These are phyloP conservation scores for Macropis europaea DNA, from an alignment of 2,888 invertebrate species.

Conservation along the genomic window DNA sequence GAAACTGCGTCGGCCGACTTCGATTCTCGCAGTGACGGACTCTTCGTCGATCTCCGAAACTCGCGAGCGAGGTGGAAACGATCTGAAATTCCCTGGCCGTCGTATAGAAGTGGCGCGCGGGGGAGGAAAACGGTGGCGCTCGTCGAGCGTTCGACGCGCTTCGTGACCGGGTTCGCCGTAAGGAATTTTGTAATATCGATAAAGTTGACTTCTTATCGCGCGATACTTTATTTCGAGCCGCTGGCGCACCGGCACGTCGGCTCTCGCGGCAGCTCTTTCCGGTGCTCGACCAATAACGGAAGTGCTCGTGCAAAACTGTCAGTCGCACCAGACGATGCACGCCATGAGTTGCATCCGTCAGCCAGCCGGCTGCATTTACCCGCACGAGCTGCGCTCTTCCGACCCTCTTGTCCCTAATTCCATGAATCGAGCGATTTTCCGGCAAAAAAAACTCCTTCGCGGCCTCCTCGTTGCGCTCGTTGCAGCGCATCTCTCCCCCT, in stretches of 20 bases:
- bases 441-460: no score
- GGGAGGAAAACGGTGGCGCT: not conserved
- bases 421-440: not conserved
- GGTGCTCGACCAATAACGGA: slow-evolving; percentile 32
- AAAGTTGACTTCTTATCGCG: slow-evolving; percentile 13
- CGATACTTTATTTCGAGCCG: not conserved
- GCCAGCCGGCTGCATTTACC: slow-evolving; percentile 13
- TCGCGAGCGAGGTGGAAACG: no score
- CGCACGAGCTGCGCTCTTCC: not conserved
- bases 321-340: slow-evolving; percentile 23
- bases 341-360: slow-evolving; percentile 37
- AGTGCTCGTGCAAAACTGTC: slow-evolving; percentile 44
- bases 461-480: no score
- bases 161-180: not conserved
- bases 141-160: not conserved
- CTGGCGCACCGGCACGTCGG: not conserved
- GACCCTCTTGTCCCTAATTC: slow-evolving; percentile 1
- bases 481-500: no score
- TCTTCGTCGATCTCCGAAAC: not conserved
- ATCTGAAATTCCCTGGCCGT: no score
- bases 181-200: slow-evolving; percentile 14
- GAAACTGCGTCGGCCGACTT: not conserved
- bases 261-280: slow-evolving; percentile 19
- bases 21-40: not conserved
- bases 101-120: no score